Percentiles rank a stretch among this genome's conserved stretches.
phyloP scores from a whole-genome alignment of 1,140 invertebrate species.

The Melanaphis sacchari region DNA sequence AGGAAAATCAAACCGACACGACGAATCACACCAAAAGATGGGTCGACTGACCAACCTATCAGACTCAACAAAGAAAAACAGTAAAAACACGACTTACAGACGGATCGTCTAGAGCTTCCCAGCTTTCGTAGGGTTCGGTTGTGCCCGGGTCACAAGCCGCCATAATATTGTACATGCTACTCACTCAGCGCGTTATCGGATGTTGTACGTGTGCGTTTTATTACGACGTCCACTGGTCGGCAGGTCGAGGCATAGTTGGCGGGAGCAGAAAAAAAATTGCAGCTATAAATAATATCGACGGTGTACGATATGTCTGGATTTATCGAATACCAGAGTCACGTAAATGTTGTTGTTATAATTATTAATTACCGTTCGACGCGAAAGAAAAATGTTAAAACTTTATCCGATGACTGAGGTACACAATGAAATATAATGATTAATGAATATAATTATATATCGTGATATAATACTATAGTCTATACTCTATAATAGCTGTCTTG shows the following conservation, averaged over 20 bases:
- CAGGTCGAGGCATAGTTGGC: constrained; percentile 11
- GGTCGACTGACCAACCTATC: background rate
- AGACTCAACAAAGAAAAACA: background rate
- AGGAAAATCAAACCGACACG: background rate
- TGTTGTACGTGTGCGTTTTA: background rate
- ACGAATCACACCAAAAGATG: background rate
- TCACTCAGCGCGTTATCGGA: background rate
- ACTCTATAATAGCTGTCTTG: background rate
- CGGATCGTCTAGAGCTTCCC: constrained; percentile 53
- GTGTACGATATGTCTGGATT: no score
- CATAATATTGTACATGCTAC: constrained; percentile 55
- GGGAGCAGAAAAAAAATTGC: background rate
- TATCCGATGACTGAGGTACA: background rate
- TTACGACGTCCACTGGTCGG: background rate
- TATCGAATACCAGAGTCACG: background rate
- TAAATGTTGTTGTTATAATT: background rate
- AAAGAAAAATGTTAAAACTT: background rate
- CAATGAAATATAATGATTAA: background rate
- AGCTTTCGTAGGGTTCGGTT: constrained; percentile 51
- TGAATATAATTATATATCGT: constrained; percentile 20
- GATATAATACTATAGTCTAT: no score
- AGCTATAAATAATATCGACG: background rate
- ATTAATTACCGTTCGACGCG: background rate
- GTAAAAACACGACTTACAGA: constrained; percentile 34
- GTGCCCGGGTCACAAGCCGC: constrained; percentile 39